Conservation (phyloP, 2,797 vertebrate genomes). For the Bradypodion ventrale region DNA sequence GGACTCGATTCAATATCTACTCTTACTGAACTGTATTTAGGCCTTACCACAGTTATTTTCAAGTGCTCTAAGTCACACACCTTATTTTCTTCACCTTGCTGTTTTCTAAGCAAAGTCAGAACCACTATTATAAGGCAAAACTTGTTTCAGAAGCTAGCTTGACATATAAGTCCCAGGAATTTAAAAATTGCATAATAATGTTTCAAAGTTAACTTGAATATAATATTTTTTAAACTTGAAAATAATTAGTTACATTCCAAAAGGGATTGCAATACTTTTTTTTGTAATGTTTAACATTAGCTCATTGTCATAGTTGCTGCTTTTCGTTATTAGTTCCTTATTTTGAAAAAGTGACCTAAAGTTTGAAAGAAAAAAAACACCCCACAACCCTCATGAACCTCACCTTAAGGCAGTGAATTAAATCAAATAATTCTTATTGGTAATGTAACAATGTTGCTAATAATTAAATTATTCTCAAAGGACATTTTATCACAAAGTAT, state of each 20-base stretch:
- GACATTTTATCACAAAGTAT: too few species aligned
- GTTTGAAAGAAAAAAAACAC: not conserved
- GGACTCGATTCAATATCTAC: too few species aligned
- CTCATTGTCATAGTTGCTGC: not conserved
- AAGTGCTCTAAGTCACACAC: not conserved
- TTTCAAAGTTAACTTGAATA: not conserved
- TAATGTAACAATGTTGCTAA: too few species aligned
- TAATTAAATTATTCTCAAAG: too few species aligned
- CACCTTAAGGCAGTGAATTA: too few species aligned
- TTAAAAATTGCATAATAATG: not conserved
- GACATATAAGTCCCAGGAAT: not conserved
- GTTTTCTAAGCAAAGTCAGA: not conserved
- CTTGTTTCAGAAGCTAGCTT: not conserved
- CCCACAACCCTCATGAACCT: too few species aligned
- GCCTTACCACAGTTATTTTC: too few species aligned
- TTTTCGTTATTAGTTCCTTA: not conserved
- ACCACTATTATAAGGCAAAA: not conserved
- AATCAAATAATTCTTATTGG: too few species aligned
- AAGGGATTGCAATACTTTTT: not conserved
- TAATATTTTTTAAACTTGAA: not conserved
- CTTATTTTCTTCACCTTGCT: not conserved
- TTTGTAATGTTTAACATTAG: not conserved
- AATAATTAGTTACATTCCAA: not conserved
- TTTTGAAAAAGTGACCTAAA: not conserved
- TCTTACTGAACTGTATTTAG: too few species aligned